Evolutionary conservation across 2,113 vertebrate species (phyloP).

Genomic region (Mus musculus): GRCm39 chr6:108279001-108279500

Average conservation of each 20-base stretch:
- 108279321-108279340: not conserved
- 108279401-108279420: not conserved
- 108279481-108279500: not conserved
- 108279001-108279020: not conserved
- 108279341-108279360: not conserved
- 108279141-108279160: not conserved
- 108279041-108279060: not conserved
- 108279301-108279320: not conserved
- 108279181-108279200: not conserved
- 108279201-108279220: not conserved
- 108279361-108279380: not conserved
- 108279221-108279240: not conserved
- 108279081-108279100: not conserved
- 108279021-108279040: not conserved
- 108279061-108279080: not conserved
- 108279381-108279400: not conserved
- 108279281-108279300: not conserved
- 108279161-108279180: not conserved
- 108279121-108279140: accelerated
- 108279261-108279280: not conserved
- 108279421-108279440: not conserved
- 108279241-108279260: not conserved
- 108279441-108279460: not conserved
- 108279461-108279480: not conserved
- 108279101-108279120: not conserved